Conservation (phyloP, 1,140 invertebrate genomes). For the Bombus ignitus region DNA sequence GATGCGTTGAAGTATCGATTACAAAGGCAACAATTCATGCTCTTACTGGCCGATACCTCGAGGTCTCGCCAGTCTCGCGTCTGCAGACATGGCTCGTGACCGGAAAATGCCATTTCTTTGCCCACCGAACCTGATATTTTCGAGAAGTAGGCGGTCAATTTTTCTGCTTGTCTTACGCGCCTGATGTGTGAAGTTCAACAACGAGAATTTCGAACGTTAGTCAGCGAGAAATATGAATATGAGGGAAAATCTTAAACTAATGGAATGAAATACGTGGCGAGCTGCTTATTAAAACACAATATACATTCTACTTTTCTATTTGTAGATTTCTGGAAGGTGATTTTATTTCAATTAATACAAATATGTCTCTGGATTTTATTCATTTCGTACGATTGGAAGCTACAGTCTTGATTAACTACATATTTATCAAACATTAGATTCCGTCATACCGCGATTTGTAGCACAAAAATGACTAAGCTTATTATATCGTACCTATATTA, state of each 20-base stretch:
- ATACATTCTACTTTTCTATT: background rate
- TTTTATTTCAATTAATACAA: background rate
- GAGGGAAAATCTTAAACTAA: background rate
- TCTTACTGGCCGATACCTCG: slow-evolving; percentile 33
- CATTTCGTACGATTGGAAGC: too few species aligned
- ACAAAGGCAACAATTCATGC: slow-evolving; percentile 72
- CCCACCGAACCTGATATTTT: background rate
- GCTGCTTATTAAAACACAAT: background rate
- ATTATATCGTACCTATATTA: too few species aligned
- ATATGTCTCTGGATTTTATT: too few species aligned
- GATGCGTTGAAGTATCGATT: slow-evolving; percentile 70
- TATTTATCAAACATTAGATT: too few species aligned
- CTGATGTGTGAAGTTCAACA: background rate
- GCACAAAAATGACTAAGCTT: too few species aligned
- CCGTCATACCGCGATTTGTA: too few species aligned
- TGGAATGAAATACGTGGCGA: background rate
- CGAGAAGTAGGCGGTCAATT: background rate
- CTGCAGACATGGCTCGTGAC: background rate
- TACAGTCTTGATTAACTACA: too few species aligned
- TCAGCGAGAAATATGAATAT: background rate
- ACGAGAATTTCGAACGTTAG: background rate
- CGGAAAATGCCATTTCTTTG: slow-evolving; percentile 21
- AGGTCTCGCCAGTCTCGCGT: slow-evolving; percentile 9
- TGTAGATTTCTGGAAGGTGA: background rate
- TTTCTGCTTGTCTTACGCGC: background rate